Evolutionary conservation across 2,113 vertebrate species (phyloP).

Genomic region (Bothrops jararaca): DNA sequence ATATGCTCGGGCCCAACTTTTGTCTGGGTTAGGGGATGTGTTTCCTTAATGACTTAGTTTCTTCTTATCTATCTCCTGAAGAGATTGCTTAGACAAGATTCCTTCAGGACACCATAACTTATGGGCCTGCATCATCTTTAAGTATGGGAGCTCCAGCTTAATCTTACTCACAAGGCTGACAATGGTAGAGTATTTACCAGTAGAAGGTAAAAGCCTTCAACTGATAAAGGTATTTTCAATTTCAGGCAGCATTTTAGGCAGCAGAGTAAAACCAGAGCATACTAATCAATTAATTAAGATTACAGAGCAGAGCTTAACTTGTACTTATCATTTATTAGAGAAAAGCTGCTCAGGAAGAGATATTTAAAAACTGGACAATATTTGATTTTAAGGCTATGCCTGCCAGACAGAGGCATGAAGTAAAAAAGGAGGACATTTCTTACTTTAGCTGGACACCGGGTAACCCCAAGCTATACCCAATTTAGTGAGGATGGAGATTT

Average conservation of each 20-base stretch:
- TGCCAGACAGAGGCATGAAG: neutral
- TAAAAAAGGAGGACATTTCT: neutral
- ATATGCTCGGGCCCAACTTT: neutral
- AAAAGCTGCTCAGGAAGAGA: neutral
- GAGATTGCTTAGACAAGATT: neutral
- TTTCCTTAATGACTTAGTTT: neutral
- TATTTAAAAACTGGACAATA: neutral
- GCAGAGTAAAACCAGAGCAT: neutral
- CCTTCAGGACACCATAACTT: neutral
- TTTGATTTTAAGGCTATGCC: neutral
- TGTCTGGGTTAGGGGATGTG: neutral
- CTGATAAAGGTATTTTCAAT: neutral
- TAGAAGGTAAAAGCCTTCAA: neutral
- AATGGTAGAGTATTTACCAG: neutral
- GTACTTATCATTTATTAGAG: neutral
- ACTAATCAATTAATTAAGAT: neutral
- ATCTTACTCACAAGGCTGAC: neutral
- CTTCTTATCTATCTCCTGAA: neutral
- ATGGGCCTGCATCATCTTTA: neutral
- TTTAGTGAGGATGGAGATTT: neutral
- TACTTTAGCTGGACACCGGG: neutral
- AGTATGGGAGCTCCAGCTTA: neutral
- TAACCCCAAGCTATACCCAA: neutral
- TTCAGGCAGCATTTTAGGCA: neutral
- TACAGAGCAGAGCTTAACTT: neutral